These are phyloP conservation scores for Diachasma alloeum DNA, from an alignment of 1,140 invertebrate species.

Conservation along the genomic window DNA sequence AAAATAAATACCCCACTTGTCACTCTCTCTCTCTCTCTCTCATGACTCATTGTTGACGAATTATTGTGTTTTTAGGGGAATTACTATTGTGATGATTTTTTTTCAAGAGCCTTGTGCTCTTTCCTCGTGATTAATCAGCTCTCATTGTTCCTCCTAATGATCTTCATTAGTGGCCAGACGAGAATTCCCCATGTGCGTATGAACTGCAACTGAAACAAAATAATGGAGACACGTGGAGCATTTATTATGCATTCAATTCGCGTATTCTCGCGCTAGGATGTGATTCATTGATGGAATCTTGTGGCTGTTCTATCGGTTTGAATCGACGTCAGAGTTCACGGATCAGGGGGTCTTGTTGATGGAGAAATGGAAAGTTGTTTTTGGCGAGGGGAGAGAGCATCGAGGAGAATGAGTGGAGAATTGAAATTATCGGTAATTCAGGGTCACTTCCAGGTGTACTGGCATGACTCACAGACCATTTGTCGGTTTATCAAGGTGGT, in stretches of 20 bases:
- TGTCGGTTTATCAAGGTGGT: not conserved
- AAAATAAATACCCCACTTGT: too few species aligned
- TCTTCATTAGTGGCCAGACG: not conserved
- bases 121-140: not conserved
- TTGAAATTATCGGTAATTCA: not conserved
- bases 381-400: too few species aligned
- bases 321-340: not conserved
- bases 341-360: not conserved
- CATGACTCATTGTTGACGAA: not conserved
- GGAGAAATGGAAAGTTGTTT: too few species aligned
- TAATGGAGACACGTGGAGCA: not conserved
- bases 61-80: not conserved
- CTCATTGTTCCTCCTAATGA: not conserved
- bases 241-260: not conserved
- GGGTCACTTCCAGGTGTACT: not conserved
- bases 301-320: not conserved
- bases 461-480: not conserved
- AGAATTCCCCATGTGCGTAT: not conserved
- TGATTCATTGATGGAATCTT: conserved; percentile 3
- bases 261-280: not conserved
- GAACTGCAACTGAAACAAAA: not conserved
- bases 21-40: not conserved
- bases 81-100: not conserved
- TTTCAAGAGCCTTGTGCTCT: not conserved
- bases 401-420: not conserved